Evolutionary conservation across 2,888 invertebrate genomes (phyloP).

Genomic region (Sarcophaga subvicina): DNA sequence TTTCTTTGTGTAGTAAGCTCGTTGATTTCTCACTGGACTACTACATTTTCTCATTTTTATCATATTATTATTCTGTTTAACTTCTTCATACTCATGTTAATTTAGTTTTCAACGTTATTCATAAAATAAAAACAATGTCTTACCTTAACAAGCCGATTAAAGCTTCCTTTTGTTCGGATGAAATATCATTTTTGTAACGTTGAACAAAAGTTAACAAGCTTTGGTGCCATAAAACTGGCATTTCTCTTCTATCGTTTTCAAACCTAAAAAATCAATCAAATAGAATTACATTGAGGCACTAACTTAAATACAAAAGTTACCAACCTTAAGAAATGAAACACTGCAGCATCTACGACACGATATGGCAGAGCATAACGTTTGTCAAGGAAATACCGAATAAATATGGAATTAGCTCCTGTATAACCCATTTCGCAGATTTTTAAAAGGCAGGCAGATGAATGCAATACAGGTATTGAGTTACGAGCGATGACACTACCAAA

Average conservation of each 20-base stretch:
- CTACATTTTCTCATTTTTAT: no score
- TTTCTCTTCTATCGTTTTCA: constrained; percentile 89
- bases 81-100: background rate
- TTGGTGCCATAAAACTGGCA: constrained; percentile 99
- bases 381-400: constrained; percentile 95
- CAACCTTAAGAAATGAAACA: constrained; percentile 96
- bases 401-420: constrained; percentile 97
- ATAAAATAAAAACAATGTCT: constrained; percentile 25
- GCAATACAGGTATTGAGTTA: constrained; percentile 95
- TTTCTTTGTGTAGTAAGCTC: no score
- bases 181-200: constrained; percentile 97
- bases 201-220: constrained; percentile 96
- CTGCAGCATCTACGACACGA: constrained; percentile 96
- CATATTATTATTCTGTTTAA: no score
- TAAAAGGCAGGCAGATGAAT: constrained; percentile 96
- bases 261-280: constrained; percentile 84
- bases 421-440: constrained; percentile 99
- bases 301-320: background rate
- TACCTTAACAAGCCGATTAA: constrained; percentile 88
- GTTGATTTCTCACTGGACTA: no score
- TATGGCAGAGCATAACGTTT: constrained; percentile 99
- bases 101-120: background rate
- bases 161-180: constrained; percentile 94
- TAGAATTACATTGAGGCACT: background rate
- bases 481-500: constrained; percentile 95